Evolutionary conservation across 2,113 vertebrate genomes (phyloP).

Genomic region (Austrofundulus limnaeus): DNA sequence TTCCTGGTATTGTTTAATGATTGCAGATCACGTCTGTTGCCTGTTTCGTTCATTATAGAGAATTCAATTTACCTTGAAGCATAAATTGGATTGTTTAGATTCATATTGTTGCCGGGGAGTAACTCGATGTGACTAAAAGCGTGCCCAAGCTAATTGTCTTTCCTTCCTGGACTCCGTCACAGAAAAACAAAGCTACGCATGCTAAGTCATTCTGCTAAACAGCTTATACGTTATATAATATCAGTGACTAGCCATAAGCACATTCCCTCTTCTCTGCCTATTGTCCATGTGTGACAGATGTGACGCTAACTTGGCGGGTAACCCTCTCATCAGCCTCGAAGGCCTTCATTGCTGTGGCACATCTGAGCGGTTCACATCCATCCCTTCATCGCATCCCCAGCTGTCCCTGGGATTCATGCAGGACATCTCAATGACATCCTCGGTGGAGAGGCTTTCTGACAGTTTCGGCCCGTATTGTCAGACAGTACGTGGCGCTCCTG

Average conservation of each 20-base stretch:
- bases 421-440: constrained; percentile 28
- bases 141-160: constrained; percentile 51
- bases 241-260: constrained; percentile 16
- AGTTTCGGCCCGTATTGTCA: constrained; percentile 57
- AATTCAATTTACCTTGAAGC: constrained; percentile 34
- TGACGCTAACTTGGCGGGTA: constrained; percentile 15
- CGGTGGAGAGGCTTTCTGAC: constrained; percentile 65
- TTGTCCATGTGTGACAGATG: constrained; percentile 25
- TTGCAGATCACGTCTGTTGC: neutral
- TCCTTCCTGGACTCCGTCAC: constrained; percentile 27
- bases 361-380: constrained; percentile 18
- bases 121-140: constrained; percentile 52
- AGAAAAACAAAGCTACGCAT: constrained; percentile 41
- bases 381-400: constrained; percentile 10
- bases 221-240: constrained; percentile 5
- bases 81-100: constrained; percentile 43
- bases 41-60: constrained; percentile 11
- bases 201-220: constrained; percentile 16
- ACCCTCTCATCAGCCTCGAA: constrained; percentile 27
- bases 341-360: constrained; percentile 8
- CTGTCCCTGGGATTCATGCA: constrained; percentile 49
- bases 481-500: constrained; percentile 35
- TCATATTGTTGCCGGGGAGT: constrained; percentile 38
- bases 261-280: constrained; percentile 7
- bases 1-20: constrained; percentile 8